Conservation (phyloP, 1,140 invertebrate species). For the Aporrectodea caliginosa region DNA sequence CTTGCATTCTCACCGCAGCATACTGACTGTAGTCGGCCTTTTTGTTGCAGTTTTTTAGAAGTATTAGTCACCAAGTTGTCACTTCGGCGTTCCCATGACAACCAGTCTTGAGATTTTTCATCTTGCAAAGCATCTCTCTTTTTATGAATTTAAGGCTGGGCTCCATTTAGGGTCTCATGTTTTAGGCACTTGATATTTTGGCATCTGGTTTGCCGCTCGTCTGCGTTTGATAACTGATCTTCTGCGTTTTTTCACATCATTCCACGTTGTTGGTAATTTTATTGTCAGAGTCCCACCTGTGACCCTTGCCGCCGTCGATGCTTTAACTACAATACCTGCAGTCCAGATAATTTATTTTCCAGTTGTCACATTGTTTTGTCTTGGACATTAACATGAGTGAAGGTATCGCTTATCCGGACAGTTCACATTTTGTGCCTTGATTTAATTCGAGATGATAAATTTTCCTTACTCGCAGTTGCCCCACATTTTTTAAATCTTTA, state of each 20-base stretch:
- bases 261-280: not conserved
- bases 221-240: not conserved
- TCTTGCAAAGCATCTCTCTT: too few relatives aligned
- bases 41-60: too few relatives aligned
- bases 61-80: not conserved
- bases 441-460: not conserved
- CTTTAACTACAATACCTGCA: not conserved
- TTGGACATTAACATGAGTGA: not conserved
- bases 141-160: too few relatives aligned
- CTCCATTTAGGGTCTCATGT: not conserved
- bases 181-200: not conserved
- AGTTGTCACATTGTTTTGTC: not conserved
- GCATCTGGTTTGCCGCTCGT: not conserved
- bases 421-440: constrained; percentile 2
- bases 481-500: too few relatives aligned
- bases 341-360: not conserved
- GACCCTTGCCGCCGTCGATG: not conserved
- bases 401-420: not conserved
- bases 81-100: not conserved
- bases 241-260: not conserved
- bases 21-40: too few relatives aligned
- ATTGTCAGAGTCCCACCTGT: not conserved
- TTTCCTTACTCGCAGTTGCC: not conserved
- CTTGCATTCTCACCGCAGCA: too few relatives aligned
- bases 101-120: not conserved